Base-by-base conservation (phyloP, 2,113 vertebrate species). In the Sapajus apella region DNA sequence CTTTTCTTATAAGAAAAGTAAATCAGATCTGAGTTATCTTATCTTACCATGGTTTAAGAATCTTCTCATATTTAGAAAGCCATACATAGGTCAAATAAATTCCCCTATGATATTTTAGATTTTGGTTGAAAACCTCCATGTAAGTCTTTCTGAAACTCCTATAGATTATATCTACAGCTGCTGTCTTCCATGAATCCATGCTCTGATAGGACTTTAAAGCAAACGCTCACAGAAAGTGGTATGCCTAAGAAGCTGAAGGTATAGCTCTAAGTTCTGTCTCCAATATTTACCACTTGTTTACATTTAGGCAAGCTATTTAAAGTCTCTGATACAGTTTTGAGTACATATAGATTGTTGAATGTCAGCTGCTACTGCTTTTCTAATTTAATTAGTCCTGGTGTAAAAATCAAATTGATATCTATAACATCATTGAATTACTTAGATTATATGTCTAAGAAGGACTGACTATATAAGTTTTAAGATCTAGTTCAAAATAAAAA, bases 351-450 rank as follows among this genome's bases (percentile, higher is more conserved):
- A 37, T 77, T 35, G 90, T 13, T 86, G 81, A 95, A 68, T 40
- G 50, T 13, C 43, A 77, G 9, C 40, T 66, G 12, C 27, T 79
- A 25, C 77, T 79, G 30, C 37, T 72, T 84, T 95, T 72, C 30
- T 68, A n/a, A 18, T 87, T 80, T 83, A 80, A 87, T 93, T 83
- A 81, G 0, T 12, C 11, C 17, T 90, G 17, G 6, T 56, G 12
- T 7, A 87, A 37, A 94, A 94, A 64, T 89, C 66, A 83, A 93
- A 81, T 61, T 45, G 55, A n/a, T 55, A 80, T 93, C 45, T 84
- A 25, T 91, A 68, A 83, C 6, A 70, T 87, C 89, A 85, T 23
- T 23, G 0, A 90, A 92, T 95, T 35, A 40, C 61, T 70, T 93
- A 75, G 56, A 81, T 76, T 50, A 81, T 11, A 84, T 14, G 8